phyloP scores from a whole-genome alignment of 2,888 invertebrate species.

The Formica aserva region DNA sequence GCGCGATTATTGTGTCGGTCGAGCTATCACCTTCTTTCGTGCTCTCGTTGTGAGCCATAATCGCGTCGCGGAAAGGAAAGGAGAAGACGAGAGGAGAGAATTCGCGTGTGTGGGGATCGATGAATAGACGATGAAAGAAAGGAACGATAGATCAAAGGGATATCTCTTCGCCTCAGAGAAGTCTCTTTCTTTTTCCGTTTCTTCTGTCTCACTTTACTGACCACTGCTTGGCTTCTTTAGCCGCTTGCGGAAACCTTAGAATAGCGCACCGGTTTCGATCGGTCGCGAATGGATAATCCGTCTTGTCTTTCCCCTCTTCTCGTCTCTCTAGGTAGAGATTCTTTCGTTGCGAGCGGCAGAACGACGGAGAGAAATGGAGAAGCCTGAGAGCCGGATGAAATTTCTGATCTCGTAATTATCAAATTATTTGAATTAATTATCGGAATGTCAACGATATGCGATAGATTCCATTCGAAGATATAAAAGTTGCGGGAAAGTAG shows the following conservation, averaged over 20 bases:
- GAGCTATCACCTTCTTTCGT: slow-evolving; percentile 80
- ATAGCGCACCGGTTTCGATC: slow-evolving; percentile 68
- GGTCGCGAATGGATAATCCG: slow-evolving; percentile 69
- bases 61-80: neutral
- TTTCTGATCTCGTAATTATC: neutral
- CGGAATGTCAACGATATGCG: neutral
- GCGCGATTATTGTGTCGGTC: slow-evolving; percentile 79
- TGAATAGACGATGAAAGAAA: neutral
- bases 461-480: neutral
- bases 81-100: neutral
- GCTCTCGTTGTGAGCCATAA: slow-evolving; percentile 79
- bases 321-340: slow-evolving; percentile 4
- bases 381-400: slow-evolving; percentile 57
- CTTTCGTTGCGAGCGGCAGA: slow-evolving; percentile 25
- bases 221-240: slow-evolving; percentile 76
- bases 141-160: neutral
- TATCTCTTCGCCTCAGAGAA: neutral
- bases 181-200: neutral
- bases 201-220: slow-evolving; percentile 46
- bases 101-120: neutral
- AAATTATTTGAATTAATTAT: neutral
- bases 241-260: slow-evolving; percentile 78
- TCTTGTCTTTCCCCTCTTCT: slow-evolving; percentile 48
- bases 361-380: slow-evolving; percentile 57
- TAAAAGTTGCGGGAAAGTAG: neutral